Evolutionary conservation across 1,140 invertebrate genomes (phyloP), one percentile per base, ranked within the genome.

Genomic region (Episyrphus balteatus): DNA sequence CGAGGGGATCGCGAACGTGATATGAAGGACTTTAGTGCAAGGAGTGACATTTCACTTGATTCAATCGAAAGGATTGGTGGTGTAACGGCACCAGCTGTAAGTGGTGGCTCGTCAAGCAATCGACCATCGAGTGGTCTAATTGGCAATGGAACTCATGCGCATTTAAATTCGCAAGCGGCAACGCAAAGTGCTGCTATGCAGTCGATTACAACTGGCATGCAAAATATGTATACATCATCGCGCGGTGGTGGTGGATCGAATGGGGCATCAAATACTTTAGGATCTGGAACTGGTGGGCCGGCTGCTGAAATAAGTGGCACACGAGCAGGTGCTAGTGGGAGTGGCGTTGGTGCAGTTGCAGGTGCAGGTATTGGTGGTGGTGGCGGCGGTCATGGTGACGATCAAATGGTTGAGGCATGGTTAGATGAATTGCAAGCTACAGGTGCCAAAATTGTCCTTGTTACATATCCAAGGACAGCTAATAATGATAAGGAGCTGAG

Each of bases 401-500:
- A 66, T 51, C 58, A 59, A 46, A 50, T 62, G 36, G 18, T 66
- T 11, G 64, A 65, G 33, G 76, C 77, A 47, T 90, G 82, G 81
- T 71, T 86, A 46, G 84, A 88, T 48, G 84, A 87, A 31, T 73
- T 90, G n/a, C 69, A 82, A 42, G 70, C 79, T 12, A 70, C 80
- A 45, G 81, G 85, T 43, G 83, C 83, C 10, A 86, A 88, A 66
- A 80, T 94, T 45, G 91, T 95, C 32, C 83, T 91, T 68, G 93
- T 96, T 18, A 92, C 91, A 32, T 95, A 95, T 72, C 92, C 92
- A 1, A 75, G 92, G 51, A 92, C 90, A 5, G 92, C 91, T n/a
- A 94, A 96, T 72, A 98, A 99, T 69, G 84, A 94, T 66, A 99
- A 99, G 70, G 96, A 99, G 68, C 75, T 99, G 44, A 95, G 89